These are phyloP conservation scores for Echinops telfairi DNA, from an alignment of 2,113 vertebrate species.

Conservation along the genomic window DNA sequence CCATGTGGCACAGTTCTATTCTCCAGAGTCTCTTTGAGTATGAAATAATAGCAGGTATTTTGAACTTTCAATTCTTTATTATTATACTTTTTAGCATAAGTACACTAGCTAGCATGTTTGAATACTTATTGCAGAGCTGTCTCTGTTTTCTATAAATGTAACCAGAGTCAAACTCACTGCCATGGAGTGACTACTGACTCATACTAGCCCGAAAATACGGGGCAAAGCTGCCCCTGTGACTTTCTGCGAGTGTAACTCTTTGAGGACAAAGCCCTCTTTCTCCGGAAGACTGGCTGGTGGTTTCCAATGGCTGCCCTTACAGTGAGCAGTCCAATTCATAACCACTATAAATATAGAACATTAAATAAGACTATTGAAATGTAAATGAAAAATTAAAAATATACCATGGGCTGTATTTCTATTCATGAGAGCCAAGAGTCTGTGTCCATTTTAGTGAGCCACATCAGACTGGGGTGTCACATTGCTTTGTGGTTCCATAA, in stretches of 20 bases:
- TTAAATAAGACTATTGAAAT: not conserved
- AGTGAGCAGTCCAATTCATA: too few relatives aligned
- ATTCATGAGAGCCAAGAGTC: conserved; percentile 33
- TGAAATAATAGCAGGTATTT: not conserved
- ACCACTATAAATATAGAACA: not conserved
- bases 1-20: not conserved
- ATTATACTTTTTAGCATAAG: not conserved
- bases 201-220: too few relatives aligned
- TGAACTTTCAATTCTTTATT: not conserved
- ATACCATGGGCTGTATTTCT: not conserved
- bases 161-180: too few relatives aligned
- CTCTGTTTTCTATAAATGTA: not conserved
- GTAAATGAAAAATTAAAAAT: not conserved
- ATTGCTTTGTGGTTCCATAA: not conserved
- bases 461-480: not conserved
- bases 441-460: not conserved
- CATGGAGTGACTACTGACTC: too few relatives aligned
- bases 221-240: too few relatives aligned
- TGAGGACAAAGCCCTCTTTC: too few relatives aligned
- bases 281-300: too few relatives aligned
- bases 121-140: not conserved
- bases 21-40: not conserved
- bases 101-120: not conserved
- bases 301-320: too few relatives aligned
- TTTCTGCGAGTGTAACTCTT: too few relatives aligned